A percentile compares a stretch with the other conserved stretches of the same genome.
Evolutionary conservation across 2,888 invertebrate genomes (phyloP).

Genomic region (Eledona agricola): DNA sequence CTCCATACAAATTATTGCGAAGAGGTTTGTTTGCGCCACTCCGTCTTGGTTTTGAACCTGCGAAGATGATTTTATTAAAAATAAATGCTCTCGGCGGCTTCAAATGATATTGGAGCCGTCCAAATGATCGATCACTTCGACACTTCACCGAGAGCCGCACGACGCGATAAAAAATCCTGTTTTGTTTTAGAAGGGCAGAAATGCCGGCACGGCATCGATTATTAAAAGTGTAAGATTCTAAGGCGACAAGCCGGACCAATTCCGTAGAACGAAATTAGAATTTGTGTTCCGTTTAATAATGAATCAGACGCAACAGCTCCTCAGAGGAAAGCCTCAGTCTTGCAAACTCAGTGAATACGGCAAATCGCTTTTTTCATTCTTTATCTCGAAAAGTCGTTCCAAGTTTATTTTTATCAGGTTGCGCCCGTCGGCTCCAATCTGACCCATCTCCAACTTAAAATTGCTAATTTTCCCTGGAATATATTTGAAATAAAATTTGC

Average conservation of each 20-base stretch:
- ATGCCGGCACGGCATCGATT: too few species aligned
- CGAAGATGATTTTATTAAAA: constrained; percentile 6
- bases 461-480: constrained; percentile 13
- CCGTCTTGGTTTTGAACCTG: not conserved
- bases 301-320: too few species aligned
- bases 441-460: constrained; percentile 13
- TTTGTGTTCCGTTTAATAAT: too few species aligned
- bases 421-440: constrained; percentile 2
- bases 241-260: too few species aligned
- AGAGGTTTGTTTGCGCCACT: not conserved
- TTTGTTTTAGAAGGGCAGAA: too few species aligned
- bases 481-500: constrained; percentile 12
- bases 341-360: not conserved
- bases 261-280: too few species aligned
- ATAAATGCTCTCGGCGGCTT: constrained; percentile 6
- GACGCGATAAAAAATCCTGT: too few species aligned
- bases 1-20: constrained; percentile 1
- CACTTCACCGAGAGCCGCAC: not conserved
- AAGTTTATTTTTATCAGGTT: constrained; percentile 10
- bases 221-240: too few species aligned
- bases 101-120: constrained; percentile 3
- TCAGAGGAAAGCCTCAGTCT: too few species aligned
- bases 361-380: not conserved
- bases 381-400: not conserved
- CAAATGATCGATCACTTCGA: constrained; percentile 9